Conservation (phyloP, 2,888 invertebrate species). For the Parnassius orleans region DNA sequence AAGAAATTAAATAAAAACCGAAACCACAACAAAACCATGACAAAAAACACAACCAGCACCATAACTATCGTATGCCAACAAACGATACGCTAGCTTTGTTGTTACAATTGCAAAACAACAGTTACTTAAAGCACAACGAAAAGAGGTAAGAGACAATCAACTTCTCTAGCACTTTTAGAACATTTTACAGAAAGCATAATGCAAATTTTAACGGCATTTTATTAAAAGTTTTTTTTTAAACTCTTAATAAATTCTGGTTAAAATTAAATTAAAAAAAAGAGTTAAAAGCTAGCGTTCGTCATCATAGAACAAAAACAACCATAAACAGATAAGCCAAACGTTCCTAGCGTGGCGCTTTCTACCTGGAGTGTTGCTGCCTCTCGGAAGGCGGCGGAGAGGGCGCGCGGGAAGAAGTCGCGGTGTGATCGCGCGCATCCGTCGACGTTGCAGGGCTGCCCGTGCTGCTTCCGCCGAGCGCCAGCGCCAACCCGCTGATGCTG, state of each 20-base stretch:
- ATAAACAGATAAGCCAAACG: conserved; percentile 66
- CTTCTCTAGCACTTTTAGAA: too few species aligned
- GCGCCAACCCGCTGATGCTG: conserved; percentile 81
- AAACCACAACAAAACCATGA: conserved; percentile 63
- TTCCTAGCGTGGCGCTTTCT: conserved; percentile 70
- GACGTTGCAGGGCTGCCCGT: conserved; percentile 63
- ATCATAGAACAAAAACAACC: conserved; percentile 50
- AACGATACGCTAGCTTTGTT: conserved; percentile 51
- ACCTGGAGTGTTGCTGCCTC: conserved; percentile 76
- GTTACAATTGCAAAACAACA: not conserved
- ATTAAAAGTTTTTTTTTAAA: not conserved
- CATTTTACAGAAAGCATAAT: too few species aligned
- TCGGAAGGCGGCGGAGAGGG: conserved; percentile 72
- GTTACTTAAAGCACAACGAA: too few species aligned
- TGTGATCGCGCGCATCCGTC: conserved; percentile 58
- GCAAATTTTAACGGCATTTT: too few species aligned
- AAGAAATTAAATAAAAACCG: conserved; percentile 47
- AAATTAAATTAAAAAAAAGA: not conserved
- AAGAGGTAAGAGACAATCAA: too few species aligned
- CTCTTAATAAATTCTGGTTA: not conserved
- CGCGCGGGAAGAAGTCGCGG: conserved; percentile 70
- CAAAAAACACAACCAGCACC: not conserved
- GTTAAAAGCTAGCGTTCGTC: conserved; percentile 45
- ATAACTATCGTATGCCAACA: conserved; percentile 35
- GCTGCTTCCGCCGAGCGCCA: conserved; percentile 78